Conservation (phyloP, 2,797 vertebrate genomes). For the Tokudaia tokunoshimensis region DNA sequence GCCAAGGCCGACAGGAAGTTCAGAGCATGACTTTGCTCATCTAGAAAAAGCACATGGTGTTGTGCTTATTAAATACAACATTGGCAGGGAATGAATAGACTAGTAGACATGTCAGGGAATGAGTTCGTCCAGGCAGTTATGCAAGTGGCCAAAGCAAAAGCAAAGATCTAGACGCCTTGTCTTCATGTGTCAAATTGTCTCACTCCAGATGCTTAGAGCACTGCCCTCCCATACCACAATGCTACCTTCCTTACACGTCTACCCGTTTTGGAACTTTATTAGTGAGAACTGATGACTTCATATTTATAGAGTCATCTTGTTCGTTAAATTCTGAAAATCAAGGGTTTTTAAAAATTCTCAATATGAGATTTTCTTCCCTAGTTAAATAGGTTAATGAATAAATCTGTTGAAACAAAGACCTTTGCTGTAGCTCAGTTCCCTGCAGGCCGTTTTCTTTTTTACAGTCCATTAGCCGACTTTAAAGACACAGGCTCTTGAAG, state of each 20-base stretch:
- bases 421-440: slow-evolving; percentile 80
- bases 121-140: not conserved
- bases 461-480: slow-evolving; percentile 82
- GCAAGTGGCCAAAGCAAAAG: not conserved
- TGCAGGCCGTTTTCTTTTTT: slow-evolving; percentile 70
- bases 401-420: slow-evolving; percentile 82
- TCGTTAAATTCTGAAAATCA: slow-evolving; percentile 69
- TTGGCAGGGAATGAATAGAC: not conserved
- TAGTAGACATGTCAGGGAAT: not conserved
- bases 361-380: slow-evolving; percentile 65
- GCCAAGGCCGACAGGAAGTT: not conserved
- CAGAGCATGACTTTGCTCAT: not conserved
- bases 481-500: slow-evolving; percentile 76
- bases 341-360: slow-evolving; percentile 57
- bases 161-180: not conserved
- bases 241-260: not conserved
- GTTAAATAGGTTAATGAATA: slow-evolving; percentile 82
- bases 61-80: not conserved
- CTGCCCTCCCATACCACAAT: not conserved
- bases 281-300: not conserved
- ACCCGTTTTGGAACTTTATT: not conserved
- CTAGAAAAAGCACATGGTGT: not conserved
- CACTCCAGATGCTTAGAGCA: not conserved
- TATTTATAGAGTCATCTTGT: slow-evolving; percentile 17
- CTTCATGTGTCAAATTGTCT: not conserved